Evolutionary conservation across 2,113 vertebrate species (phyloP).

Genomic region (Chionodraco myersi): DNA sequence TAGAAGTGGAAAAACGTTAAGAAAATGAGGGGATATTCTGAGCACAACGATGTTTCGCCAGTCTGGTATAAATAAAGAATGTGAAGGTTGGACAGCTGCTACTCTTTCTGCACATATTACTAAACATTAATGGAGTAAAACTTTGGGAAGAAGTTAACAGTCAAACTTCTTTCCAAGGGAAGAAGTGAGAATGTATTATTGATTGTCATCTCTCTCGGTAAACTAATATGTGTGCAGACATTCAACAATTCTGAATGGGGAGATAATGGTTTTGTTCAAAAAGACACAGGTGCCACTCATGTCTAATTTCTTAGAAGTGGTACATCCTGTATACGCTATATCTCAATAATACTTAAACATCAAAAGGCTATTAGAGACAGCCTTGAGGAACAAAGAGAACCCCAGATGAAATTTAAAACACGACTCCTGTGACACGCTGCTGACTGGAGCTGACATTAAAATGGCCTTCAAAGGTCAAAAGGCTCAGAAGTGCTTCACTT

Average conservation of each 20-base stretch:
- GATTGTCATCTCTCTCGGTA: background rate
- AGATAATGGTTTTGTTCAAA: background rate
- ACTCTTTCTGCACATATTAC: background rate
- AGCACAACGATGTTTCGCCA: background rate
- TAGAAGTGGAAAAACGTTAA: background rate
- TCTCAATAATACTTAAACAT: background rate
- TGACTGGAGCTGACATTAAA: slow-evolving; percentile 40
- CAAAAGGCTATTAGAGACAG: background rate
- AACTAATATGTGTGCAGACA: background rate
- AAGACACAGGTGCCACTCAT: background rate
- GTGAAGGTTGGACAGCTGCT: background rate
- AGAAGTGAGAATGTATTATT: background rate
- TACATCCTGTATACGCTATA: background rate
- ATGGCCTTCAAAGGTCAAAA: slow-evolving; percentile 44
- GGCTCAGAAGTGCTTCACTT: slow-evolving; percentile 26
- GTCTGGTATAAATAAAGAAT: slow-evolving; percentile 17
- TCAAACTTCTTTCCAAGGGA: background rate
- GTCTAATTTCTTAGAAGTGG: background rate
- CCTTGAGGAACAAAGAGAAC: slow-evolving; percentile 24
- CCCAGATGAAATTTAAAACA: slow-evolving; percentile 2
- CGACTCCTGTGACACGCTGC: slow-evolving; percentile 25
- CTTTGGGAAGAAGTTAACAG: background rate
- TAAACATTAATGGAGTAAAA: background rate
- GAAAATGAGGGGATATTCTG: background rate
- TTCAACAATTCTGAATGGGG: background rate